Percentiles rank a stretch among this genome's conserved stretches.
These are phyloP conservation scores for Sisor rabdophorus DNA, from an alignment of 2,113 vertebrate species.

Conservation along the genomic window DNA sequence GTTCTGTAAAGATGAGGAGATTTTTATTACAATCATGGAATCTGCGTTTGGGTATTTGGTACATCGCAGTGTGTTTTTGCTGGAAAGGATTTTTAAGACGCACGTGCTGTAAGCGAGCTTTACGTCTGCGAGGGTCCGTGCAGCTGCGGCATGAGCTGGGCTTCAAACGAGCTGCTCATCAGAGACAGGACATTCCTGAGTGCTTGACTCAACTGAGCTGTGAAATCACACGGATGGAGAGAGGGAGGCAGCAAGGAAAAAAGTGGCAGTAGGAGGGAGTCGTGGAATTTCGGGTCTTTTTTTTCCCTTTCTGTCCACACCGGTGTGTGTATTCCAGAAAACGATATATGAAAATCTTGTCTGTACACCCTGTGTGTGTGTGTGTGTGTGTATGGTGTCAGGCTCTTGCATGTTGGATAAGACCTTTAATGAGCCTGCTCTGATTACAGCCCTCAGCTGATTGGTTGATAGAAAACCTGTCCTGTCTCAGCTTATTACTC, in stretches of 20 bases:
- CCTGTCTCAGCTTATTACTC: slow-evolving; percentile 25
- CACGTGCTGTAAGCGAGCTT: slow-evolving; percentile 33
- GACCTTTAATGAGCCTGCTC: neutral
- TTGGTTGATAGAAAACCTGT: slow-evolving; percentile 4
- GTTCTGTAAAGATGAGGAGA: too few relatives aligned
- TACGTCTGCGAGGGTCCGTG: slow-evolving; percentile 32
- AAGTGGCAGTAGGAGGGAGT: slow-evolving; percentile 51
- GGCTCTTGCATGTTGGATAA: neutral
- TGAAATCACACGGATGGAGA: slow-evolving; percentile 51
- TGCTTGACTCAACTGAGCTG: slow-evolving; percentile 51
- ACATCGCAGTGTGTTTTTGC: neutral
- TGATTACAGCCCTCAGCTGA: slow-evolving; percentile 3
- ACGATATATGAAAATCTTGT: neutral
- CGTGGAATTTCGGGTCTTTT: slow-evolving; percentile 46
- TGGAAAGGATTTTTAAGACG: too few relatives aligned
- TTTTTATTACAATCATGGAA: neutral
- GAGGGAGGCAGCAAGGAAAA: slow-evolving; percentile 12
- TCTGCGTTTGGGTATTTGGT: neutral
- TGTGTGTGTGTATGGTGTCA: too few relatives aligned
- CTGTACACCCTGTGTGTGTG: neutral
- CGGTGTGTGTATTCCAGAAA: neutral
- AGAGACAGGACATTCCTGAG: slow-evolving; percentile 55
- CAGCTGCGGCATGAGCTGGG: slow-evolving; percentile 24
- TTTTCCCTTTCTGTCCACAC: neutral
- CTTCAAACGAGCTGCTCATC: slow-evolving; percentile 36